Evolutionary conservation across 2,888 invertebrate species (phyloP).

Genomic region (Drosophila engyochracea): DNA sequence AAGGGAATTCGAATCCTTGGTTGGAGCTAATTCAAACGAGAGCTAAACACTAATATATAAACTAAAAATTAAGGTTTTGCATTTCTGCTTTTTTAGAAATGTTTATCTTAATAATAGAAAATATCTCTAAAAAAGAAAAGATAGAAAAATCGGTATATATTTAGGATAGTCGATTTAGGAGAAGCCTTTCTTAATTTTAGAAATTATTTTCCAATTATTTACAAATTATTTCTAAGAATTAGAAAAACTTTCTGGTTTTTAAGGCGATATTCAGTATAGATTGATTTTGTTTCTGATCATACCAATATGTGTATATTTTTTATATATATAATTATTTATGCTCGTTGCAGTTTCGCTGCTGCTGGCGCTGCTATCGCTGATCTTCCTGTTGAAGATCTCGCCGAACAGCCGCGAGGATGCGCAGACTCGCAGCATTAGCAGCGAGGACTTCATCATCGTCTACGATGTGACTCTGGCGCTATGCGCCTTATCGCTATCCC

Average conservation of each 20-base stretch:
- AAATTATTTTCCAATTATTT: background rate
- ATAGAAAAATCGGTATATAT: background rate
- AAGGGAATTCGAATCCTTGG: background rate
- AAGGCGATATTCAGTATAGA: no score
- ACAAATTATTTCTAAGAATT: background rate
- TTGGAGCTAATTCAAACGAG: background rate
- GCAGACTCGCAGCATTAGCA: slow-evolving; percentile 86
- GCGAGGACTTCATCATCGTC: slow-evolving; percentile 94
- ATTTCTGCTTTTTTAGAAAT: background rate
- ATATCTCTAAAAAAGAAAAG: background rate
- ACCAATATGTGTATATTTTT: background rate
- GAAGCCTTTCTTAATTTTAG: background rate
- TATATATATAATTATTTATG: background rate
- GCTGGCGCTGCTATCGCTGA: slow-evolving; percentile 92
- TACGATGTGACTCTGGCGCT: slow-evolving; percentile 96
- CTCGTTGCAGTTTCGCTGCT: slow-evolving; percentile 89
- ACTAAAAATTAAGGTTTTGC: background rate
- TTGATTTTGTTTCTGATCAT: background rate
- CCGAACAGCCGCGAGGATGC: slow-evolving; percentile 86
- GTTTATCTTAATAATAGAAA: background rate
- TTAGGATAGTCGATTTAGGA: background rate
- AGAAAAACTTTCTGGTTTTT: background rate
- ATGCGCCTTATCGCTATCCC: slow-evolving; percentile 94
- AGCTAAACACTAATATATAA: background rate
- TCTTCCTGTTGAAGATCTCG: slow-evolving; percentile 94